These are phyloP conservation scores for Drosophila sproati DNA, from an alignment of 1,140 invertebrate genomes.

Conservation along the genomic window DNA sequence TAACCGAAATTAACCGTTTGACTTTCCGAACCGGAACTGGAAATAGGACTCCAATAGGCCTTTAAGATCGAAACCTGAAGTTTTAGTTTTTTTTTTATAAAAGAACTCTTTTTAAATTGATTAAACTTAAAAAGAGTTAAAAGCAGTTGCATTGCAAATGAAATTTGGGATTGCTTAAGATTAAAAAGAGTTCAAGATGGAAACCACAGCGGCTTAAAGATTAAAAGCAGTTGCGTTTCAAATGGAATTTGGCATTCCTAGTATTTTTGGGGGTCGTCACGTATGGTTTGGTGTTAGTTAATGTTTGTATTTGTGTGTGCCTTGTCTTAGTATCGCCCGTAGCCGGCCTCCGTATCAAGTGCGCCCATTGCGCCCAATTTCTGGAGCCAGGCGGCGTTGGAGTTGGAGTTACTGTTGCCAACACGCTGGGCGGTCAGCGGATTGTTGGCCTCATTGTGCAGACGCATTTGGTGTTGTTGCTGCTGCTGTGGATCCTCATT, in stretches of 20 bases:
- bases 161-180: not conserved
- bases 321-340: conserved; percentile 59
- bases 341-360: conserved; percentile 67
- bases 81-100: not conserved
- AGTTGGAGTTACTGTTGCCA: conserved; percentile 47
- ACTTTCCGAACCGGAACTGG: too few species aligned
- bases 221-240: conserved; percentile 4
- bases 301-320: conserved; percentile 8
- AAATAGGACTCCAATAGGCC: too few species aligned
- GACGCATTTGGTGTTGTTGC: conserved; percentile 65
- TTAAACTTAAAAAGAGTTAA: not conserved
- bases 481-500: conserved; percentile 79
- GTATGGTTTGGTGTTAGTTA: conserved; percentile 7
- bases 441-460: conserved; percentile 75
- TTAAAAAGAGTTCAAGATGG: too few species aligned
- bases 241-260: conserved; percentile 25
- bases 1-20: too few species aligned
- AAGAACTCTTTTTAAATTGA: not conserved
- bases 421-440: conserved; percentile 54
- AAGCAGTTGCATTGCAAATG: not conserved
- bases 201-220: not conserved
- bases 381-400: conserved; percentile 75
- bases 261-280: conserved; percentile 39
- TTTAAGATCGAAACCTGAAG: too few species aligned
- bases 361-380: conserved; percentile 69